phyloP scores from a whole-genome alignment of 2,113 vertebrate genomes.

The Cyphotilapia sp. region DNA sequence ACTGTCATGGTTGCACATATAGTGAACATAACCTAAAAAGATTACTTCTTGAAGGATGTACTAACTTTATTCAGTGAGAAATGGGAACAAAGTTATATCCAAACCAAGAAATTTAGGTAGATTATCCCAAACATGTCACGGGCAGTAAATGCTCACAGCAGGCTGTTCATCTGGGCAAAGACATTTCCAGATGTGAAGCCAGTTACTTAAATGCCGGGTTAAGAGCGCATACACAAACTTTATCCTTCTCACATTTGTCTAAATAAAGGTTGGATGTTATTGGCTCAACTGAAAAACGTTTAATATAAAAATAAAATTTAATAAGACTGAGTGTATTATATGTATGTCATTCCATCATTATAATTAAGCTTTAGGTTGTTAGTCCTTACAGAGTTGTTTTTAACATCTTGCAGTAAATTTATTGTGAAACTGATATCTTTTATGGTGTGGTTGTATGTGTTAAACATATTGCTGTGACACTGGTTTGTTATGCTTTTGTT shows the following conservation, averaged over 20 bases:
- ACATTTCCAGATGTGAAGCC: conserved; percentile 69
- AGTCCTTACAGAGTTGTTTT: neutral
- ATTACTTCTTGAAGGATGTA: neutral
- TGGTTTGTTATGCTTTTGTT: neutral
- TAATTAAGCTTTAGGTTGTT: neutral
- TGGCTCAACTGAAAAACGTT: neutral
- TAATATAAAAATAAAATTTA: neutral
- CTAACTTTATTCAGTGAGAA: conserved; percentile 9
- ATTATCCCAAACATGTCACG: conserved; percentile 61
- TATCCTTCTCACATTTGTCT: neutral
- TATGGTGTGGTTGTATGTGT: neutral
- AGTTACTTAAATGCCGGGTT: conserved; percentile 33
- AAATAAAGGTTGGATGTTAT: neutral
- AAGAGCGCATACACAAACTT: neutral
- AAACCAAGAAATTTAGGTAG: conserved; percentile 51
- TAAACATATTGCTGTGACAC: neutral
- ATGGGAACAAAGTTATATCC: neutral
- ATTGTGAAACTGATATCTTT: neutral
- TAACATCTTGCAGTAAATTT: neutral
- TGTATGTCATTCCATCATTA: neutral
- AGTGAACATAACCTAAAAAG: neutral
- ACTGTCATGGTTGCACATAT: neutral
- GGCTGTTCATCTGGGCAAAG: conserved; percentile 46
- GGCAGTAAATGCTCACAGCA: conserved; percentile 64
- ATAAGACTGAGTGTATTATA: neutral